A percentile compares a stretch with the other conserved stretches of the same genome.
Conservation (phyloP, 2,113 vertebrate species). For the Pollimyrus isidori region DNA sequence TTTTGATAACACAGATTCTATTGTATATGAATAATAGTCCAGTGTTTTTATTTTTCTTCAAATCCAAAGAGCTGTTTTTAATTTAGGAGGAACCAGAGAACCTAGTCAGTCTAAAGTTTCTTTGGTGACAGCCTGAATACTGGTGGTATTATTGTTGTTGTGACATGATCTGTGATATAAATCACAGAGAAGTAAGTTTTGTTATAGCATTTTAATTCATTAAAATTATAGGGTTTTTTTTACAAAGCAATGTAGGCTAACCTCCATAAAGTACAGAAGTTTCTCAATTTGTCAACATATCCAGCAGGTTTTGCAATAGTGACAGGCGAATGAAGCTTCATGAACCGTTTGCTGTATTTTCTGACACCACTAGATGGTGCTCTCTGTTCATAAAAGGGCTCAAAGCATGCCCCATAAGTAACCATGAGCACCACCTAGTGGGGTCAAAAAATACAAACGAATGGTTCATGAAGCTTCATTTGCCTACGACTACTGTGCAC, state of each 20-base stretch:
- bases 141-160: background rate
- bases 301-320: background rate
- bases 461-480: background rate
- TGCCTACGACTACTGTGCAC: background rate
- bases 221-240: background rate
- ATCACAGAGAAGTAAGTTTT: background rate
- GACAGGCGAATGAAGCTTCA: background rate
- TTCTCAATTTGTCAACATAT: background rate
- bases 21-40: background rate
- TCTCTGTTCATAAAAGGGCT: background rate
- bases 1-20: background rate
- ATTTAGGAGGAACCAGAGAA: background rate
- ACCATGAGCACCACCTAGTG: background rate
- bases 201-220: background rate
- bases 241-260: background rate
- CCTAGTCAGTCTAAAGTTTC: background rate
- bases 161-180: background rate
- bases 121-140: background rate
- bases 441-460: background rate
- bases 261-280: background rate
- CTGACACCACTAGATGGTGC: background rate
- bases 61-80: background rate
- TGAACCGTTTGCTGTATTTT: background rate
- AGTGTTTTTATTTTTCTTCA: background rate
- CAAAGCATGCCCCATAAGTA: background rate